Base-by-base conservation (phyloP, 2,888 invertebrate genomes). In the Laspeyria flexula region DNA sequence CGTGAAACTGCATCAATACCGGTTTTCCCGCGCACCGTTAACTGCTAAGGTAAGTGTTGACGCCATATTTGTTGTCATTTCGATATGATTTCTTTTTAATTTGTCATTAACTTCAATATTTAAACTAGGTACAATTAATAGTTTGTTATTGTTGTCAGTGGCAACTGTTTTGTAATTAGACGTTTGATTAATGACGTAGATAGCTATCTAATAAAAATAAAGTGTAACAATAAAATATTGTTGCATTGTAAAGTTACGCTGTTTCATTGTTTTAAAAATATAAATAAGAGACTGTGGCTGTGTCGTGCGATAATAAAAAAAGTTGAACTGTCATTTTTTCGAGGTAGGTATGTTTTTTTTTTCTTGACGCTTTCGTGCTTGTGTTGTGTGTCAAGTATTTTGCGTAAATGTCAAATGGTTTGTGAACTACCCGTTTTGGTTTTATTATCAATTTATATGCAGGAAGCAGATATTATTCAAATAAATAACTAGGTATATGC, bases 1-100 rank as follows among this genome's bases (percentile, higher is more conserved):
- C 61, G 71, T 54, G 64, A 50, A 70, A 67, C 54, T 58, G 41
- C 60, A 59, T 56, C 54, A 57, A 59, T 64, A 55, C 71, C 64
- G 67, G 71, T 64, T 70, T 59, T 43, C 59, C 41, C 52, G 52
- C 49, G 55, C 45, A 61, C 55, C 50, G 56, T 54, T 70, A 60
- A 43, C 27, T n/a, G n/a, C n/a, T 51, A 16, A 54, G 40, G 48
- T 54, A 45, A 59, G 64, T 38, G 15, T 39, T 25, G 3, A 29
- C 31, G 43, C 33, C 41, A 52, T 30, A 21, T 45, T 31, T 42
- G 30, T 12, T 12, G 12, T 25, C 18, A 16, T 18, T 6, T 12
- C 1, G 16, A n/a, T 34, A 21, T 43, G 13, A 35, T 50, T 50
- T 50, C 29, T 44, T 25, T 49, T 34, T 35, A 13, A 43, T 15